phyloP scores from a whole-genome alignment of 2,797 vertebrate species.

The Pipistrellus kuhlii region DNA sequence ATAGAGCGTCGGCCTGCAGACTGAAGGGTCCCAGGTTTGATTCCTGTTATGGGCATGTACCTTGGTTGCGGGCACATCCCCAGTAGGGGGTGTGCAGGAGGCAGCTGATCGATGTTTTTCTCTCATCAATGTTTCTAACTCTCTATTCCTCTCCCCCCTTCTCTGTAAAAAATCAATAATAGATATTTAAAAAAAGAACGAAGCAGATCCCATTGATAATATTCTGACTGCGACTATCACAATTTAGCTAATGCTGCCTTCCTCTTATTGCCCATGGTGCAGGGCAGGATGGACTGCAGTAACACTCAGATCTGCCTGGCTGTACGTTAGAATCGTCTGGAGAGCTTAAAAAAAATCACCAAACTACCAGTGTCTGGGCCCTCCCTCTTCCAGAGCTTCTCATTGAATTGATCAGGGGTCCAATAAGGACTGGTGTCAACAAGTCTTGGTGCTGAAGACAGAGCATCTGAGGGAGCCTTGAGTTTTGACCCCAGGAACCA shows the following conservation, averaged over 20 bases:
- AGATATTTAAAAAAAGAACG: background rate
- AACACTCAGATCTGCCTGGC: background rate
- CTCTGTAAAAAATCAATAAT: too few relatives aligned
- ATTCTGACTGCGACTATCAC: slow-evolving; percentile 20
- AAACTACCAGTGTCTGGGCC: background rate
- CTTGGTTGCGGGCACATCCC: too few relatives aligned
- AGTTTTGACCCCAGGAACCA: slow-evolving; percentile 51
- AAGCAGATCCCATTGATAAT: background rate
- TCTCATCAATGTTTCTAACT: too few relatives aligned
- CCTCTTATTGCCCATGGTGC: background rate
- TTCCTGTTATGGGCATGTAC: too few relatives aligned
- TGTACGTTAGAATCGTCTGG: background rate
- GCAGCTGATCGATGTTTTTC: too few relatives aligned
- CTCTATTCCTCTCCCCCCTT: too few relatives aligned
- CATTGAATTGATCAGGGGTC: background rate
- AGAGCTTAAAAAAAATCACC: background rate
- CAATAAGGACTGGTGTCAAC: background rate
- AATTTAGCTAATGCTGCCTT: background rate
- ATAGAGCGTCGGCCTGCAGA: too few relatives aligned
- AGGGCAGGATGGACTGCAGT: background rate
- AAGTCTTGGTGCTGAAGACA: slow-evolving; percentile 52
- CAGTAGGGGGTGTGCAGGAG: too few relatives aligned
- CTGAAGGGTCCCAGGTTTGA: too few relatives aligned
- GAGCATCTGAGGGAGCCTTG: slow-evolving; percentile 55
- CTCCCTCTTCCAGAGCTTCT: background rate